Percentiles rank a stretch among this genome's conserved stretches.
Conservation (phyloP, 2,113 vertebrate species). For the Cinclus cinclus region DNA sequence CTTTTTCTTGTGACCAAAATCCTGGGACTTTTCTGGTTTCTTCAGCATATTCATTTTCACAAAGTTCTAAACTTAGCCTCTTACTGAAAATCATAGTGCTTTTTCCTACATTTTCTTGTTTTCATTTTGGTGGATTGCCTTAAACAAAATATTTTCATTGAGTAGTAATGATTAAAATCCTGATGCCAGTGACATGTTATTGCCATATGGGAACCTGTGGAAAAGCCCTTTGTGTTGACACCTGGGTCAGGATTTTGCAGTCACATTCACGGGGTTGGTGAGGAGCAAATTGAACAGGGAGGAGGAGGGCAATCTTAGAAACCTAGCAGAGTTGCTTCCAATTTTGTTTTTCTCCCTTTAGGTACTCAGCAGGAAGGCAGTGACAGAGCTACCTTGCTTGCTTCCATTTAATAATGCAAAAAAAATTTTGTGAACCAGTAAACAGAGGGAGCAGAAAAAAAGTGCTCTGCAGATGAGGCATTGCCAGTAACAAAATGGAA, state of each 20-base stretch:
- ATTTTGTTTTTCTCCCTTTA: neutral
- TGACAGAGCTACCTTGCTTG: neutral
- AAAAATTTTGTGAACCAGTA: neutral
- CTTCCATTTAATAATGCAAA: neutral
- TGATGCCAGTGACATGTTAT: neutral
- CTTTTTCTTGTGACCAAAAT: slow-evolving; percentile 18
- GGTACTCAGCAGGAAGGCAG: neutral
- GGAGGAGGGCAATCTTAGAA: neutral
- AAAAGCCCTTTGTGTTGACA: neutral
- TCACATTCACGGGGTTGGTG: neutral
- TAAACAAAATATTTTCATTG: neutral
- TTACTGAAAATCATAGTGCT: neutral
- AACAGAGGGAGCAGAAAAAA: neutral
- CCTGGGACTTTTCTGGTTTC: neutral
- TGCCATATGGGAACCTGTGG: neutral
- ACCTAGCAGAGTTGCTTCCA: neutral
- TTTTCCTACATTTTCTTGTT: neutral
- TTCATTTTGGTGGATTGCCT: neutral
- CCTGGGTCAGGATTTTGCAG: neutral
- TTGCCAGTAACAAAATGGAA: slow-evolving; percentile 32
- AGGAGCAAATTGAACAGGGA: neutral
- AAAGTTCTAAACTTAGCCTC: slow-evolving; percentile 11
- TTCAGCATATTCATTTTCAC: neutral
- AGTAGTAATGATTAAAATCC: neutral
- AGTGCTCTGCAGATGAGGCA: neutral